These are phyloP conservation scores for Neoitamus cyanurus DNA, from an alignment of 2,888 invertebrate genomes.

Conservation along the genomic window DNA sequence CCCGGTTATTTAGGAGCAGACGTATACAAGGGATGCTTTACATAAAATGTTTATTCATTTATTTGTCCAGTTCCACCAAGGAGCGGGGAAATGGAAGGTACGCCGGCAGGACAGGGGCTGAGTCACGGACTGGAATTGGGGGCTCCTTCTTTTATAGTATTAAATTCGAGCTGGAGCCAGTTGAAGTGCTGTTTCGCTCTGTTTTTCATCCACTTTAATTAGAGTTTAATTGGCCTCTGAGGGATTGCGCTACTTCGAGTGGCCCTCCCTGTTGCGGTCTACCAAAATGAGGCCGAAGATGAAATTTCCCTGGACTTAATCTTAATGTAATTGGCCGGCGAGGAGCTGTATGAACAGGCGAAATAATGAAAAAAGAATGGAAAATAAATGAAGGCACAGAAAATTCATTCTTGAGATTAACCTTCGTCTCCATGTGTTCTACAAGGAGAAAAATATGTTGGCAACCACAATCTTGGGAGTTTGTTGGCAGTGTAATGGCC, in stretches of 20 bases:
- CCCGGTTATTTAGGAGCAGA: not conserved
- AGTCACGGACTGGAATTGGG: not conserved
- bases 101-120: not conserved
- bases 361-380: slow-evolving; percentile 26
- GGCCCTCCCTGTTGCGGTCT: not conserved
- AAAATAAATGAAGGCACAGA: slow-evolving; percentile 21
- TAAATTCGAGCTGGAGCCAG: slow-evolving; percentile 9
- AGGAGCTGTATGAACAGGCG: slow-evolving; percentile 20
- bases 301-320: slow-evolving; percentile 24
- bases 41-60: slow-evolving; percentile 39
- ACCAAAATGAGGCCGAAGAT: slow-evolving; percentile 28
- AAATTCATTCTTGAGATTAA: slow-evolving; percentile 32
- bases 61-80: not conserved
- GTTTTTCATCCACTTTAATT: slow-evolving; percentile 45
- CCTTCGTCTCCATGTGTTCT: slow-evolving; percentile 23
- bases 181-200: not conserved
- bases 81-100: not conserved
- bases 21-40: slow-evolving; percentile 7
- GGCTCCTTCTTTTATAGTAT: slow-evolving; percentile 16
- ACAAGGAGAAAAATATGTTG: not conserved
- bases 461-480: not conserved
- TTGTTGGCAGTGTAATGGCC: not conserved
- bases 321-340: slow-evolving; percentile 41
- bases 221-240: slow-evolving; percentile 41
- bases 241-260: slow-evolving; percentile 1